Evolutionary conservation across 2,888 invertebrate genomes (phyloP), one percentile per base, ranked within the genome.

Genomic region (Ichneumoninae sp.): DNA sequence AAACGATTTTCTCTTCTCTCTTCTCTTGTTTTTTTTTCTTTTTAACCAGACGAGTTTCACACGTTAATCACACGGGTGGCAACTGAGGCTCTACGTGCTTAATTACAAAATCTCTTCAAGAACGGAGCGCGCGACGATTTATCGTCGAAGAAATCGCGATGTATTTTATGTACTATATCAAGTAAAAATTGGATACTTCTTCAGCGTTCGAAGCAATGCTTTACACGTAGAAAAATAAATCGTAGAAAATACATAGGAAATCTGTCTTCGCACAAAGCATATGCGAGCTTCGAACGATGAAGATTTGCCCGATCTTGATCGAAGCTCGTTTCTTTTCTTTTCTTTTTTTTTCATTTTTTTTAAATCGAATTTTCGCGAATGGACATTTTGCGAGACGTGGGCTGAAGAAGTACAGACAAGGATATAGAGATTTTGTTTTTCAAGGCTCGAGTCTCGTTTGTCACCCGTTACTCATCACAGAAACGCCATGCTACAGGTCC

Each of bases 211-310:
- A 79, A 80, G 77, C 72, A 72, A 85, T 86, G 87, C 86, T 87
- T 86, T 80, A 86, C 86, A 84, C 87, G 86, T 88, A 87, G 87
- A 86, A 85, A 87, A 86, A 86, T 87, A 85, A 88, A 84, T 85
- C 85, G 86, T 86, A 88, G 86, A 86, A 87, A 87, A 88, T 86
- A 86, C 86, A 86, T 87, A 85, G 86, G 83, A 86, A 85, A 87
- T 88, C 87, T 86, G 86, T 84, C 87, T 86, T 86, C 86, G 86
- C 74, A 83, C 80, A 86, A 87, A 86, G 86, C 84, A 87, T 77
- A 74, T 36, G 75, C 57, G 50, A 71, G 75, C 79, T 80, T 83
- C 84, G 80, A 83, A 82, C 77, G 80, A 78, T 84, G 66, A 82
- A 84, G 71, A 80, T 75, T 82, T 74, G 77, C 33, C 68, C 50